Evolutionary conservation across 2,797 vertebrate genomes (phyloP), one percentile per base, ranked within the genome.

Genomic region (Euphonia xanthogaster): DNA sequence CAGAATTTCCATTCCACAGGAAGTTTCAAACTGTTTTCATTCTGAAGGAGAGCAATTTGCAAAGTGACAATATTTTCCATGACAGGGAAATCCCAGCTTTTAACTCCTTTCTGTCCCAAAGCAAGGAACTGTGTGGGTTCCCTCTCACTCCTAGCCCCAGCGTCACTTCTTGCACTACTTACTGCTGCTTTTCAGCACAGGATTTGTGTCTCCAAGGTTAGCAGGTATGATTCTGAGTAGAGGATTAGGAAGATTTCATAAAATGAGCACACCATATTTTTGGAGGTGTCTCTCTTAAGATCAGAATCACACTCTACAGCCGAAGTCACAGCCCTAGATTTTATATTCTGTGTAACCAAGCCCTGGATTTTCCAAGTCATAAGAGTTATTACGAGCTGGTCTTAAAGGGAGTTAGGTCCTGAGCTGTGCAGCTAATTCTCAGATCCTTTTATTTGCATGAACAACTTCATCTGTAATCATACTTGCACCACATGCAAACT

Each of bases 391-490:
- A 84, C 27, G 40, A 57, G 21, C 28, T 51, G 31, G 31, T 72
- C 39, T 95, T 78, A 51, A 90, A 94, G n/a, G 21, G 35, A 90
- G 6, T 27, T 44, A 25, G 31, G 39, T 72, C 76, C 47, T 31
- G 25, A 86, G 72, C 73, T 78, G 33, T 78, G 87, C 51, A 91
- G 86, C n/a, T 77, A 48, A 67, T 94, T 87, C 93, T 72, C 73
- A 94, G 51, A 88, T 80, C 35, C 47, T 94, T 92, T 83, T 78
- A 95, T 97, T 92, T 97, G 92, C 88, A 94, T 94, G 51, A 91
- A 58, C 13, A 91, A 35, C 78, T 85, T 96, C 65, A 81, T 75
- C 91, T 94, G 58, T 95, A 91, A 91, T 96, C 81, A 94, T 73
- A 57, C 44, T 53, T 76, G 61, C 53, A 81, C 86, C 62, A 66